Percentiles rank a stretch among this genome's conserved stretches.
Conservation (phyloP, 2,888 invertebrate species). For the Tipula vernalis region DNA sequence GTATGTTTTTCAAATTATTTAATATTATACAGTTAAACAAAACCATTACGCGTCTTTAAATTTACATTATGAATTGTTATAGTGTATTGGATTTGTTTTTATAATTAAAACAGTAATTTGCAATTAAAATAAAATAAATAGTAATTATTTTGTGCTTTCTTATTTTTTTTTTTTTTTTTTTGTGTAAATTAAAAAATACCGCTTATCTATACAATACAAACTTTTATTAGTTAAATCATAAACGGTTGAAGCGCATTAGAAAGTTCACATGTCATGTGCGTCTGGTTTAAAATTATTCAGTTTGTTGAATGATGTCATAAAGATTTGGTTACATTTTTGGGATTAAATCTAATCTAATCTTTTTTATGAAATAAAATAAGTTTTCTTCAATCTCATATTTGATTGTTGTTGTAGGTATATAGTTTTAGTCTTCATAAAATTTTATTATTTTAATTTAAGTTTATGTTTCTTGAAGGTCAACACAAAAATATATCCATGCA, state of each 20-base stretch:
- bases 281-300: background rate
- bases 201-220: no score
- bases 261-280: background rate
- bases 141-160: no score
- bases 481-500: background rate
- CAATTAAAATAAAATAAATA: no score
- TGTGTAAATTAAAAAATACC: background rate
- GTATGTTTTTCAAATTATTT: conserved; percentile 46
- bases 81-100: background rate
- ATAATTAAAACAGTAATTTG: no score
- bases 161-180: background rate
- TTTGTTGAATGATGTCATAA: background rate
- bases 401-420: no score
- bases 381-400: no score
- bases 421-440: no score
- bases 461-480: background rate
- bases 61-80: no score
- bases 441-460: no score
- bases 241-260: background rate
- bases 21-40: background rate
- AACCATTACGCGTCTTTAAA: background rate
- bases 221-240: background rate
- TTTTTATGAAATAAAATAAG: background rate
- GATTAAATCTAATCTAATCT: background rate
- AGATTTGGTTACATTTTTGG: background rate